Evolutionary conservation across 2,113 vertebrate genomes (phyloP).

Genomic region (Cynopterus brachyotis): DNA sequence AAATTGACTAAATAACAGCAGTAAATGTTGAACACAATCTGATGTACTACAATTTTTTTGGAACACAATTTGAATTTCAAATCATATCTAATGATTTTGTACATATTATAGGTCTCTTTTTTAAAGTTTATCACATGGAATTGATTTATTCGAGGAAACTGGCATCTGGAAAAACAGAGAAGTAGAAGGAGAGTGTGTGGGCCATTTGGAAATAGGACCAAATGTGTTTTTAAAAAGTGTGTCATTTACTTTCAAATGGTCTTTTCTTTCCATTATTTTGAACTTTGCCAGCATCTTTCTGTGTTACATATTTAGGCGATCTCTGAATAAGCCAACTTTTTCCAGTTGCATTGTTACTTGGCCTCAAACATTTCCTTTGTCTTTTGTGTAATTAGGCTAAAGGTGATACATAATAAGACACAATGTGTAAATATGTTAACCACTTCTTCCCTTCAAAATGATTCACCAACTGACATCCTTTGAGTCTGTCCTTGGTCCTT

Average conservation of each 20-base stretch:
- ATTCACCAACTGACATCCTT: not conserved
- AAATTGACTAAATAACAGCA: constrained; percentile 56
- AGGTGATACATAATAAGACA: not conserved
- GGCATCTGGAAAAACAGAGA: constrained; percentile 9
- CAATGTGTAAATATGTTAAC: not conserved
- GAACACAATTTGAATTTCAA: constrained; percentile 71
- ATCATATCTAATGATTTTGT: constrained; percentile 63
- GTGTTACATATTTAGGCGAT: not conserved
- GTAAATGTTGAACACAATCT: constrained; percentile 58
- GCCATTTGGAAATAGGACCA: constrained; percentile 25
- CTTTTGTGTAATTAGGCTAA: not conserved
- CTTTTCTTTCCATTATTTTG: constrained; percentile 43
- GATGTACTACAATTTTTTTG: constrained; percentile 57
- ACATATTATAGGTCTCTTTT: constrained; percentile 33
- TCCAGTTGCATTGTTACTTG: not conserved
- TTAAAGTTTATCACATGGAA: constrained; percentile 55
- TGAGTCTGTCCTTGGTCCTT: not conserved
- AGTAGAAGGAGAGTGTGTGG: not conserved
- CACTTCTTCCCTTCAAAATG: not conserved
- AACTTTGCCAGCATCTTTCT: constrained; percentile 5
- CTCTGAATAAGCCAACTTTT: not conserved
- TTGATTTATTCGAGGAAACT: constrained; percentile 47
- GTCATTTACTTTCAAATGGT: constrained; percentile 15
- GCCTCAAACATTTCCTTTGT: not conserved
- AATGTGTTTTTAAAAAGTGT: not conserved